Evolutionary conservation across 2,888 invertebrate genomes (phyloP).

Genomic region (Crepidodera aurea): DNA sequence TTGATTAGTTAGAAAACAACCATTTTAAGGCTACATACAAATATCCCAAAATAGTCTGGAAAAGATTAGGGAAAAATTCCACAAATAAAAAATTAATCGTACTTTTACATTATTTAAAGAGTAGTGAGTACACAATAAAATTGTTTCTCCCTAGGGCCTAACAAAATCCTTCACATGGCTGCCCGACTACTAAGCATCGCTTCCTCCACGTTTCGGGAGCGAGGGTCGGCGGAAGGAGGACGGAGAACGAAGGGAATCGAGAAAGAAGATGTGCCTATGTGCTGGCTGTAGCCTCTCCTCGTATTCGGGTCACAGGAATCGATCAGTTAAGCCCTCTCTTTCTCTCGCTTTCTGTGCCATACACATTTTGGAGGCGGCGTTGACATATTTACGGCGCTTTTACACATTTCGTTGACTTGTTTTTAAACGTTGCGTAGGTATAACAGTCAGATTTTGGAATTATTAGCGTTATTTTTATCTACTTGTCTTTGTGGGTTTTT

Average conservation of each 20-base stretch:
- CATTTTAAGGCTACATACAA: too few relatives aligned
- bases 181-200: slow-evolving; percentile 7
- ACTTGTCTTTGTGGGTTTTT: background rate
- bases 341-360: slow-evolving; percentile 5
- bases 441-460: slow-evolving; percentile 10
- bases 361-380: slow-evolving; percentile 20
- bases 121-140: background rate
- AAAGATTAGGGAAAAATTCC: background rate
- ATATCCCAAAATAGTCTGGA: too few relatives aligned
- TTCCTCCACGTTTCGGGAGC: slow-evolving; percentile 6
- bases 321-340: slow-evolving; percentile 27
- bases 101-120: background rate
- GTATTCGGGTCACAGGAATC: slow-evolving; percentile 45
- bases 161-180: slow-evolving; percentile 3
- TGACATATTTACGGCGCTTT: slow-evolving; percentile 28
- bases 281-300: slow-evolving; percentile 37
- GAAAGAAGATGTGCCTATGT: slow-evolving; percentile 19
- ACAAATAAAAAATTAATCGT: background rate
- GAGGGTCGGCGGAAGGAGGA: slow-evolving; percentile 8
- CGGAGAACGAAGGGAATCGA: slow-evolving; percentile 22
- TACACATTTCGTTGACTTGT: slow-evolving; percentile 15
- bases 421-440: slow-evolving; percentile 17
- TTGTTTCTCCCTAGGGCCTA: slow-evolving; percentile 1
- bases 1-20: too few relatives aligned
- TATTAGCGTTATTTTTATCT: slow-evolving; percentile 7